Base-by-base conservation (phyloP, 1,140 invertebrate genomes). In the Drosophila obscura region DNA sequence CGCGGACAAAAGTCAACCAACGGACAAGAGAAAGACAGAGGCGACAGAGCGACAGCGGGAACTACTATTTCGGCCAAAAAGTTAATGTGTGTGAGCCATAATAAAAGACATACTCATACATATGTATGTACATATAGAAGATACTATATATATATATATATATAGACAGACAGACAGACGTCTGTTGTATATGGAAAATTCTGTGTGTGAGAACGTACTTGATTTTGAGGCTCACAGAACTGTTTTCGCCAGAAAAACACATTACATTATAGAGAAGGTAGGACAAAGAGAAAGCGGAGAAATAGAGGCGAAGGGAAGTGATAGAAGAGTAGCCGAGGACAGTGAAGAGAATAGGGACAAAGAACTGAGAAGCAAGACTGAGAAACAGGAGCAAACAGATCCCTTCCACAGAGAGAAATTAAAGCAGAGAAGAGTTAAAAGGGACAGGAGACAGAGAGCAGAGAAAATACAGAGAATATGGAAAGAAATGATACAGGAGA, bases 181-280 rank as follows among this genome's bases (percentile, higher is more conserved):
- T 52, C 7, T 16, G 35, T 46, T 48, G 16, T 59, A 39, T 28
- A 55, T 63, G 48, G 62, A 78, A 81, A 59, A 77, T 66, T 72
- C 35, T 0, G 67, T 69, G 57, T 84, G 84, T 88, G 84, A 77
- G 83, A 88, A 88, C 80, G 73, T 89, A 89, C 83, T 88, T 89
- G 83, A 87, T 82, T 87, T 85, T 85, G 78, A 11, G 82, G 64
- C 63, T 80, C 65, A 53, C 61, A 76, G 55, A 44, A 28, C 7
- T 67, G 24, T 56, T 75, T 65, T 74, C 53, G 62, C 44, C 61
- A 75, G 72, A 75, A 75, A 75, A 75, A 75, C 61, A 64, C 39
- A 66, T 71, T 68, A 68, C 35, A 39, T 43, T 50, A 66, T 43
- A 53, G 65, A 48, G 31, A 55, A 56, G 51, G 49, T 64, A 5